Percentiles rank a stretch among this genome's conserved stretches.
These are phyloP conservation scores for Gnatocerus cornutus DNA, from an alignment of 2,888 invertebrate species.

Conservation along the genomic window DNA sequence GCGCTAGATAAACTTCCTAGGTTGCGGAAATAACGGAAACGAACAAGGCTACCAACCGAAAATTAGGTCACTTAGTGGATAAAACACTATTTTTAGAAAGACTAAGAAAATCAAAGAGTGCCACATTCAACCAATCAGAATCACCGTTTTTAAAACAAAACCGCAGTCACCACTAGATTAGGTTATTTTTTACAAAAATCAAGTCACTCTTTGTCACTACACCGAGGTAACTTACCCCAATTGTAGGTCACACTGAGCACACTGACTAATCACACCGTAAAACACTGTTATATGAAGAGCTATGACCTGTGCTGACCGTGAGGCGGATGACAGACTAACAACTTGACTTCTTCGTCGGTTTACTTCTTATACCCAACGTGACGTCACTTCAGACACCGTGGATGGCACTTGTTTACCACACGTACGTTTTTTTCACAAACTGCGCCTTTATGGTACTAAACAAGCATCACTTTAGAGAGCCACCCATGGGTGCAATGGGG, in stretches of 20 bases:
- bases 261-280: conserved; percentile 46
- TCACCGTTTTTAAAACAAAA: neutral
- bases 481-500: neutral
- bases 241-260: conserved; percentile 55
- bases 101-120: no score
- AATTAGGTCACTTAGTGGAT: no score
- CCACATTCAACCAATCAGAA: no score
- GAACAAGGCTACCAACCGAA: no score
- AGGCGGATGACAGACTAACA: conserved; percentile 64
- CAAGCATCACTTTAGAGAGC: neutral
- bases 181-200: no score
- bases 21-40: no score
- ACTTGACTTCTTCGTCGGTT: conserved; percentile 62
- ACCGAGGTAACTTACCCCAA: conserved; percentile 50
- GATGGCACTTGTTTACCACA: conserved; percentile 27
- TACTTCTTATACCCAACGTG: conserved; percentile 67
- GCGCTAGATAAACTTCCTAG: no score
- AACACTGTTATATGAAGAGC: conserved; percentile 57
- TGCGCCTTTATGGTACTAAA: neutral
- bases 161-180: no score
- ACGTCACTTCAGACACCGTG: conserved; percentile 60
- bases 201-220: neutral
- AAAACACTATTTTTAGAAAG: no score
- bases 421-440: conserved; percentile 4
- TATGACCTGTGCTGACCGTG: conserved; percentile 68